Conservation (phyloP, 2,113 vertebrate genomes). For the Scolopax mira region DNA sequence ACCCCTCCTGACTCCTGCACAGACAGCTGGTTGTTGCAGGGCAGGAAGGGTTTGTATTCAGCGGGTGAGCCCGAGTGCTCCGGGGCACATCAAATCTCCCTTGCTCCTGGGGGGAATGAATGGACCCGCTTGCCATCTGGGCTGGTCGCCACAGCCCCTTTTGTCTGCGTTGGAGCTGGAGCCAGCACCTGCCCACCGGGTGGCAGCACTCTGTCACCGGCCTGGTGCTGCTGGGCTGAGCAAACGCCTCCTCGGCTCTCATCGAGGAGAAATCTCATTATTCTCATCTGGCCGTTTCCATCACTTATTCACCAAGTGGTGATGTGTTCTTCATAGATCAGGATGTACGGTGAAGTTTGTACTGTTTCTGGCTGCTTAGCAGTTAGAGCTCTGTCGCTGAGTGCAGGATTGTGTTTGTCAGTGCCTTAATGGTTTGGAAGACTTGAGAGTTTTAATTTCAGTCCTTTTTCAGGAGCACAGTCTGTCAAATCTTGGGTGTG, state of each 20-base stretch:
- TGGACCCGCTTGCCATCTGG: not conserved
- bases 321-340: accelerated
- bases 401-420: not conserved
- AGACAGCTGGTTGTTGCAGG: not conserved
- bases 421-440: not conserved
- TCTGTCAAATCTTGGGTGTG: not conserved
- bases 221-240: not conserved
- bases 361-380: not conserved
- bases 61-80: not conserved
- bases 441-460: not conserved
- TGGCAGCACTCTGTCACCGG: not conserved
- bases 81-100: not conserved
- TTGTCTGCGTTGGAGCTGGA: accelerated
- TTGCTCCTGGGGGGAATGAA: not conserved
- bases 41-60: not conserved
- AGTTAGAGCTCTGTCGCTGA: not conserved
- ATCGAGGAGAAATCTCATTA: too few relatives aligned
- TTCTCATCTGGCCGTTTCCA: not conserved
- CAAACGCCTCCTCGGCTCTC: not conserved
- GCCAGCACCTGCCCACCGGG: conserved; percentile 3
- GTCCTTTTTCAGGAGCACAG: not conserved
- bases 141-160: not conserved
- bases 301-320: accelerated
- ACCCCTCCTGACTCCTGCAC: not conserved
- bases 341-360: not conserved